phyloP scores from a whole-genome alignment of 2,797 vertebrate species.

The Apogon talboti region DNA sequence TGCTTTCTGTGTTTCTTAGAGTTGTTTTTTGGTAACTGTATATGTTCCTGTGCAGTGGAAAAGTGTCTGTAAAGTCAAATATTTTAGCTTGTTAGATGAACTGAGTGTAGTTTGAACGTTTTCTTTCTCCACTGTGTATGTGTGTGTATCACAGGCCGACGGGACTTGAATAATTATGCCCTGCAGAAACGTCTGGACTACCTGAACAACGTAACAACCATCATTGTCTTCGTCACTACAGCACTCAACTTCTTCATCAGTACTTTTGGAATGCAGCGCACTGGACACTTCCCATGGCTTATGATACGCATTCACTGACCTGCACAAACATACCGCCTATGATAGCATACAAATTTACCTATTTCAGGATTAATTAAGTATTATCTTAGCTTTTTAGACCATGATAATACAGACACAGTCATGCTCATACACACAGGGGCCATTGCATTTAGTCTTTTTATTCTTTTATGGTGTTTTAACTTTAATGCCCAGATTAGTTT shows the following conservation, averaged over 20 bases:
- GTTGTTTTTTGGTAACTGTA: not conserved
- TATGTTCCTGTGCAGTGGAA: not conserved
- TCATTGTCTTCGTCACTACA: conserved; percentile 73
- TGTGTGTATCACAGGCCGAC: conserved; percentile 64
- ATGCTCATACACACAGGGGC: too few species aligned
- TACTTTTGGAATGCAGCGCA: conserved; percentile 74
- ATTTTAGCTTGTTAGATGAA: not conserved
- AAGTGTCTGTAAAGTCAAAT: not conserved
- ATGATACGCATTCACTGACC: conserved; percentile 77
- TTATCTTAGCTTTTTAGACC: not conserved
- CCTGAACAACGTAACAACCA: conserved; percentile 74
- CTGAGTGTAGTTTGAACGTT: conserved; percentile 21
- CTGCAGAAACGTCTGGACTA: conserved; percentile 78
- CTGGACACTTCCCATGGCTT: conserved; percentile 77
- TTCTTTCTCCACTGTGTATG: conserved; percentile 24
- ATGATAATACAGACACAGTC: not conserved
- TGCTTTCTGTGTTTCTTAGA: conserved; percentile 28
- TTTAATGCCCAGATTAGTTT: too few species aligned
- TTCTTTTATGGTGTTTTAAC: too few species aligned
- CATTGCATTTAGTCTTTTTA: too few species aligned
- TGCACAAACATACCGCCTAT: not conserved
- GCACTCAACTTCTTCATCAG: conserved; percentile 77
- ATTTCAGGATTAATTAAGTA: too few species aligned
- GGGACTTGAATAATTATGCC: conserved; percentile 70
- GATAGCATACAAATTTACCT: too few species aligned